phyloP scores from a whole-genome alignment of 2,888 invertebrate genomes.

The Sepioteuthis lessoniana region DNA sequence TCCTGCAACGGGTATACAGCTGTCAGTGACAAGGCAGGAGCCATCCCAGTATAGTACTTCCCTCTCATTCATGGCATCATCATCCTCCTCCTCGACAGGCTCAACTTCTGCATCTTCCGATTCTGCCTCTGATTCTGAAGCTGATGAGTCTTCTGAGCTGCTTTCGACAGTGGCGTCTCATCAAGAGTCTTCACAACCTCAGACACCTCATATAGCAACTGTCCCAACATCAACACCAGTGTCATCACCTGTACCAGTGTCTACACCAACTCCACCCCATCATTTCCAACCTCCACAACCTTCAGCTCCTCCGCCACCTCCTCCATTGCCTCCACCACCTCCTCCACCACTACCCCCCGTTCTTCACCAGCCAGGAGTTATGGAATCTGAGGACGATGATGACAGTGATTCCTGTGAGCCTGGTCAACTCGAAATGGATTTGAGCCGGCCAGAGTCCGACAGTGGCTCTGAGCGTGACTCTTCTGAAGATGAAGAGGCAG shows the following conservation, averaged over 20 bases:
- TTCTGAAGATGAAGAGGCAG: neutral
- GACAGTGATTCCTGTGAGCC: neutral
- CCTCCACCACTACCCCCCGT: neutral
- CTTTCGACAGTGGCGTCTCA: neutral
- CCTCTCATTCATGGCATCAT: constrained; percentile 26
- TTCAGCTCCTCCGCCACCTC: neutral
- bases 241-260: neutral
- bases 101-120: constrained; percentile 34
- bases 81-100: neutral
- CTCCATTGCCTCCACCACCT: neutral
- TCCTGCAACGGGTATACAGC: constrained; percentile 47
- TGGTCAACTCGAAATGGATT: constrained; percentile 38
- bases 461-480: neutral
- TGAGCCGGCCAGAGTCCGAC: neutral
- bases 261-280: neutral
- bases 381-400: constrained; percentile 12
- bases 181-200: neutral
- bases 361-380: neutral
- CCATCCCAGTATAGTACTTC: constrained; percentile 25
- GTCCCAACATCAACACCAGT: neutral
- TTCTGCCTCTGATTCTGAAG: constrained; percentile 35
- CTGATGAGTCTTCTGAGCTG: neutral
- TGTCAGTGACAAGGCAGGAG: neutral
- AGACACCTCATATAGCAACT: neutral
- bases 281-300: constrained; percentile 34